Percentiles rank a stretch among this genome's conserved stretches.
Evolutionary conservation across 23 tunicate species (phyloP).

Genomic region (Trididemnum clinides): DNA sequence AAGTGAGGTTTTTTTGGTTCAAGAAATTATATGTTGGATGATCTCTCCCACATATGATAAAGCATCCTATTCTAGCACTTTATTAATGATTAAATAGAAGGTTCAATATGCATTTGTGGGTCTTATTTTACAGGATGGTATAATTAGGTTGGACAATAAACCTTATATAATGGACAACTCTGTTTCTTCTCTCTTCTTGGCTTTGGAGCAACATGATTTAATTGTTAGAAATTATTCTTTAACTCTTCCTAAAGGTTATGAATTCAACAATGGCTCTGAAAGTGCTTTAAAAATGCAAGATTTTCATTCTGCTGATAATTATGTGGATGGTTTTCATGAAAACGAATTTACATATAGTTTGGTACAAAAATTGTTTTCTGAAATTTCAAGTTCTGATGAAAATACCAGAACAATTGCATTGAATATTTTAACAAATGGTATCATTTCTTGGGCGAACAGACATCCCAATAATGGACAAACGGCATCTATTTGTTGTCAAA

Average conservation of each 20-base stretch:
- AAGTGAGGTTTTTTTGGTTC: too few relatives aligned
- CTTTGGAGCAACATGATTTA: constrained; percentile 6
- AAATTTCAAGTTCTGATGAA: neutral
- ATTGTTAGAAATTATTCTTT: neutral
- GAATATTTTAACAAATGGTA: neutral
- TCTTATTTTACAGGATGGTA: too few relatives aligned
- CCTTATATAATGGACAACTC: too few relatives aligned
- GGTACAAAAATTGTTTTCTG: neutral
- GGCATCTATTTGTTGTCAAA: too few relatives aligned
- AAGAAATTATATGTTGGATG: too few relatives aligned
- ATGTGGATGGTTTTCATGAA: neutral
- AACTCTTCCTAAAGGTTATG: neutral
- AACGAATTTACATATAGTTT: neutral
- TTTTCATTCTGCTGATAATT: neutral
- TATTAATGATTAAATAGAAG: too few relatives aligned
- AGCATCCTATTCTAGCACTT: too few relatives aligned
- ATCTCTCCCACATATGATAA: too few relatives aligned
- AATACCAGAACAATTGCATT: neutral
- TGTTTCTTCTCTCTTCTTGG: neutral
- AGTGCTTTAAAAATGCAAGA: neutral
- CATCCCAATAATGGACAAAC: too few relatives aligned
- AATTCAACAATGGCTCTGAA: neutral
- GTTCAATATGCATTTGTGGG: too few relatives aligned
- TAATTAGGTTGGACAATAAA: too few relatives aligned
- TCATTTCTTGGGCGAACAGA: neutral